Percentiles rank a stretch among this genome's conserved stretches.
These are phyloP conservation scores for Ctenoplectra terminalis DNA, from an alignment of 1,140 invertebrate species.

Conservation along the genomic window DNA sequence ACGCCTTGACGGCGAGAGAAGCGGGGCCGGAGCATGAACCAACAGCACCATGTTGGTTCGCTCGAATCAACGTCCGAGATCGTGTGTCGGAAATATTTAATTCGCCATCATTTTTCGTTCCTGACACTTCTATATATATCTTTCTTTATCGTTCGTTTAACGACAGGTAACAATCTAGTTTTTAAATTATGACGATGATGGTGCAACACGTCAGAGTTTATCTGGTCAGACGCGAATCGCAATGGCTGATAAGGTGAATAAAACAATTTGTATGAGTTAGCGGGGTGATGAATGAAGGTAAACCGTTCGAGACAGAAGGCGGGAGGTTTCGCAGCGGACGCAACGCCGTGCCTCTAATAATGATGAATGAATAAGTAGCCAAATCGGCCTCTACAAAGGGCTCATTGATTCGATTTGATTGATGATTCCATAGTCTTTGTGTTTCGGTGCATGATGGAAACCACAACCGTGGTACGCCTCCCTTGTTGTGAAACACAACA, in stretches of 20 bases:
- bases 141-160: too few species aligned
- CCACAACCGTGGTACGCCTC: constrained; percentile 31
- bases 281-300: constrained; percentile 57
- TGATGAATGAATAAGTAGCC: constrained; percentile 82
- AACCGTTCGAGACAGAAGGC: constrained; percentile 59
- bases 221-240: constrained; percentile 25
- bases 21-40: not conserved
- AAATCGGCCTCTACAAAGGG: constrained; percentile 78
- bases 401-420: constrained; percentile 78
- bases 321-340: constrained; percentile 58
- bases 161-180: not conserved
- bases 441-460: constrained; percentile 62
- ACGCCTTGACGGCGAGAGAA: not conserved
- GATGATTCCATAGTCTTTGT: constrained; percentile 76
- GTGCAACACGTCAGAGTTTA: not conserved
- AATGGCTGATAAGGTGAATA: constrained; percentile 43
- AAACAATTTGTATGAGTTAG: constrained; percentile 55
- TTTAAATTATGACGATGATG: not conserved
- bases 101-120: not conserved
- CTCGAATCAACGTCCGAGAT: not conserved
- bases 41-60: not conserved
- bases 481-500: constrained; percentile 31
- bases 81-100: too few species aligned
- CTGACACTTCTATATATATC: too few species aligned
- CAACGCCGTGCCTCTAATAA: constrained; percentile 73